Conservation (phyloP, 2,113 vertebrate genomes). For the Sebastes schlegelii region DNA sequence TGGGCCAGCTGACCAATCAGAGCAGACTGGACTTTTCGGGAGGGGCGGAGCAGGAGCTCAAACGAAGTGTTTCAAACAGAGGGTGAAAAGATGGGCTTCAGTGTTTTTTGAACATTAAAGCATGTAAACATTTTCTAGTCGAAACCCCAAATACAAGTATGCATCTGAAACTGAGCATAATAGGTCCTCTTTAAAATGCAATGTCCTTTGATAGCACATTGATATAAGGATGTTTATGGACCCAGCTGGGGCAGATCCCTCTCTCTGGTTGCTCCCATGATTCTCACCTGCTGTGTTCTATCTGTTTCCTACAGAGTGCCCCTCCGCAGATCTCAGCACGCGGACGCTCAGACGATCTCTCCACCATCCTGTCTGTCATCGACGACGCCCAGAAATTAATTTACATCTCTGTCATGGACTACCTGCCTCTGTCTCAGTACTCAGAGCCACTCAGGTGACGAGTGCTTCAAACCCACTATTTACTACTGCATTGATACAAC, state of each 20-base stretch:
- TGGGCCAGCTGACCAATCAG: too few relatives aligned
- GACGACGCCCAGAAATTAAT: conserved; percentile 80
- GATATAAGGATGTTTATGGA: too few relatives aligned
- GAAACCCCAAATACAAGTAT: too few relatives aligned
- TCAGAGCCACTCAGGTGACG: conserved; percentile 78
- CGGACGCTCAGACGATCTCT: conserved; percentile 84
- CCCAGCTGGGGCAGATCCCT: too few relatives aligned
- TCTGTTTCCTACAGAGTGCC: conserved; percentile 77
- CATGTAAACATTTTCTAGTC: too few relatives aligned
- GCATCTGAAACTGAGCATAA: too few relatives aligned
- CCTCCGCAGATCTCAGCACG: conserved; percentile 80
- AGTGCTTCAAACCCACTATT: neutral
- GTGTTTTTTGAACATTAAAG: too few relatives aligned
- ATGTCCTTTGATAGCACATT: neutral
- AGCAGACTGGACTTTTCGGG: too few relatives aligned
- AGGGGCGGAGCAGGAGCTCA: too few relatives aligned
- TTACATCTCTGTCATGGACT: conserved; percentile 87
- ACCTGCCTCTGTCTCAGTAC: conserved; percentile 80
- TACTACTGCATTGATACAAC: neutral
- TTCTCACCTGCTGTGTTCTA: neutral
- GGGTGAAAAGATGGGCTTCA: too few relatives aligned
- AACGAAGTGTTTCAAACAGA: too few relatives aligned
- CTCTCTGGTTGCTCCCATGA: neutral
- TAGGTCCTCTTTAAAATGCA: neutral
- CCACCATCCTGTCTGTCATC: conserved; percentile 84